Evolutionary conservation across 2,113 vertebrate genomes (phyloP).

Genomic region (Amphiprion percula): DNA sequence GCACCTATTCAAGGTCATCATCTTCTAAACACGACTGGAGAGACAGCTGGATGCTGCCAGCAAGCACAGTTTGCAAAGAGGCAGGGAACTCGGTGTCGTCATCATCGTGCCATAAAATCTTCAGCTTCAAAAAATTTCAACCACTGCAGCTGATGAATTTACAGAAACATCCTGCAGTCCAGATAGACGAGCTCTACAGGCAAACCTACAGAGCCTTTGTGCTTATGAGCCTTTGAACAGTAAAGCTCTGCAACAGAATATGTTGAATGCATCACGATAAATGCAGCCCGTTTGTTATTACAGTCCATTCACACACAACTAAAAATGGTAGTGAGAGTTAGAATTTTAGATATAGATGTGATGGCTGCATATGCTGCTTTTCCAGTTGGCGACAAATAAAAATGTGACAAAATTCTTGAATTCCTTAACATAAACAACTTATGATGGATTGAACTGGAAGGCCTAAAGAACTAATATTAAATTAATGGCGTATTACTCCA

Average conservation of each 20-base stretch:
- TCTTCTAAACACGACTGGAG: slow-evolving; percentile 41
- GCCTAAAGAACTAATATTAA: slow-evolving; percentile 40
- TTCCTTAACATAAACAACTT: neutral
- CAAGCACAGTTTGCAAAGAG: slow-evolving; percentile 17
- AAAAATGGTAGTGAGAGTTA: neutral
- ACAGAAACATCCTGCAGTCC: slow-evolving; percentile 18
- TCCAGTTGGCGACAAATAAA: neutral
- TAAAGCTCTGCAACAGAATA: neutral
- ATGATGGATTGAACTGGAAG: neutral
- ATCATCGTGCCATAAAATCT: slow-evolving; percentile 26
- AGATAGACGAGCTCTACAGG: slow-evolving; percentile 9
- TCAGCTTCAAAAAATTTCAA: slow-evolving; percentile 13
- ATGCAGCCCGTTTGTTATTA: neutral
- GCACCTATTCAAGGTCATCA: slow-evolving; percentile 61
- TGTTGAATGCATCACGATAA: neutral
- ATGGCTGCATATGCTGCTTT: too few relatives aligned
- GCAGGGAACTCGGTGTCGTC: slow-evolving; percentile 24
- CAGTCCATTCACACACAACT: neutral
- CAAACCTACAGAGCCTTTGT: neutral
- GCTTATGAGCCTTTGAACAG: neutral
- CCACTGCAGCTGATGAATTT: slow-evolving; percentile 23
- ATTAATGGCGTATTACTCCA: slow-evolving; percentile 83
- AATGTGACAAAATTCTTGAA: neutral
- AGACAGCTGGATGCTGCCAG: slow-evolving; percentile 54
- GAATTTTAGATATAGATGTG: neutral